Conservation (phyloP, 2,113 vertebrate species). For the Corapipo altera region DNA sequence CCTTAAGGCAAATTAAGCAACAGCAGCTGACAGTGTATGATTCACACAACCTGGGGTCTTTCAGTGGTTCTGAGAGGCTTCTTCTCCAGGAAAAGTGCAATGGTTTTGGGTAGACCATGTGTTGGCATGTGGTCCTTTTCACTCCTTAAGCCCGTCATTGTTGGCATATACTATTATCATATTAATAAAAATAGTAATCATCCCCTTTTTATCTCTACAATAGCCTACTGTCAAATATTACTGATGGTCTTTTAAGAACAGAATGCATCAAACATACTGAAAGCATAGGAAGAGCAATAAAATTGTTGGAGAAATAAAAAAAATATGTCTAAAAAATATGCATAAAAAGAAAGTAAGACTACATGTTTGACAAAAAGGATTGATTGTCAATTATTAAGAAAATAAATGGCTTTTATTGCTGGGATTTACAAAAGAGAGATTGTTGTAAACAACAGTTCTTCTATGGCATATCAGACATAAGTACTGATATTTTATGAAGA, state of each 20-base stretch:
- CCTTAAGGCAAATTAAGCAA: constrained; percentile 7
- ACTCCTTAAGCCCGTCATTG: neutral
- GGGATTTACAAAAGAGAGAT: neutral
- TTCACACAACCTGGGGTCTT: neutral
- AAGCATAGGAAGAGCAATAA: neutral
- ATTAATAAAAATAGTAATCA: neutral
- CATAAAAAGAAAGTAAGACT: neutral
- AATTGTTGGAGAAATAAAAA: neutral
- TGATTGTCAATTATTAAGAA: neutral
- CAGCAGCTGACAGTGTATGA: neutral
- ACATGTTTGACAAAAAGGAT: neutral
- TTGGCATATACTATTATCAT: neutral
- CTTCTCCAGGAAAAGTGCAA: neutral
- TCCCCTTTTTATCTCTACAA: neutral
- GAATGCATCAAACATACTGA: neutral
- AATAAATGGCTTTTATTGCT: neutral
- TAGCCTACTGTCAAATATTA: neutral
- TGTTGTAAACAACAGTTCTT: neutral
- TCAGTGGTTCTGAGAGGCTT: neutral
- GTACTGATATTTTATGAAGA: neutral
- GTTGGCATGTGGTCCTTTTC: neutral
- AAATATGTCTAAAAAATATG: neutral
- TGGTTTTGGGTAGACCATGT: neutral
- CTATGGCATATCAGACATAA: neutral
- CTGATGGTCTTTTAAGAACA: neutral